A percentile compares a stretch with the other conserved stretches of the same genome.
Conservation (phyloP, 2,797 vertebrate genomes). For the Hypotaenidia philippensis region DNA sequence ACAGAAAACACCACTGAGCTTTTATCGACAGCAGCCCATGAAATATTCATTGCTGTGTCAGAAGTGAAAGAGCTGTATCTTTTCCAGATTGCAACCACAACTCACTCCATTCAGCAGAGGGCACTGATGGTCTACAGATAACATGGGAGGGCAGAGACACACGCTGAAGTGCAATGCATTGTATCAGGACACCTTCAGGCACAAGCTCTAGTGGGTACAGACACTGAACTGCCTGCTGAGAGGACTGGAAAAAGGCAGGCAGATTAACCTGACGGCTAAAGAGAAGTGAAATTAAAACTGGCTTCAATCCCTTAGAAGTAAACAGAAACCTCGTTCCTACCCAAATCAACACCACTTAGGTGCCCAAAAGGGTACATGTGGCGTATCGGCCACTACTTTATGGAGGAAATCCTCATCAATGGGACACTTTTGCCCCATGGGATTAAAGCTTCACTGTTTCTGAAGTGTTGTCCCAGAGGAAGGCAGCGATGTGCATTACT, state of each 20-base stretch:
- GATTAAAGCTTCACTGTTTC: background rate
- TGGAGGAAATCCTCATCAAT: background rate
- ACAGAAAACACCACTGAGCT: slow-evolving; percentile 43
- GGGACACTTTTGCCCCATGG: background rate
- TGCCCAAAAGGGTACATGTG: background rate
- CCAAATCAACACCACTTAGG: background rate
- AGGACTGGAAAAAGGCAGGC: slow-evolving; percentile 9
- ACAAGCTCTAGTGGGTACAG: background rate
- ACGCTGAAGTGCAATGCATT: background rate
- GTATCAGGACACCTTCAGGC: background rate
- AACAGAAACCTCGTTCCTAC: background rate
- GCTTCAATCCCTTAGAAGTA: background rate
- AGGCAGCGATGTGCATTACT: background rate
- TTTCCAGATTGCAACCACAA: slow-evolving; percentile 46
- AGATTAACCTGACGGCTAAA: slow-evolving; percentile 14
- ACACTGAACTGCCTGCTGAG: background rate
- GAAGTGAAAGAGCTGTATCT: background rate
- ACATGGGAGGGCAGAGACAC: slow-evolving; percentile 6
- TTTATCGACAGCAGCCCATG: slow-evolving; percentile 10
- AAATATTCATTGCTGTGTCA: slow-evolving; percentile 38
- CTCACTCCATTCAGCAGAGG: slow-evolving; percentile 66
- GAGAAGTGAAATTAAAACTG: background rate
- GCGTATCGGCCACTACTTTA: background rate
- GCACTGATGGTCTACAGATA: slow-evolving; percentile 70
- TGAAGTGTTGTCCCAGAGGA: background rate